phyloP scores from a whole-genome alignment of 2,888 invertebrate species.

The Archips xylosteana region DNA sequence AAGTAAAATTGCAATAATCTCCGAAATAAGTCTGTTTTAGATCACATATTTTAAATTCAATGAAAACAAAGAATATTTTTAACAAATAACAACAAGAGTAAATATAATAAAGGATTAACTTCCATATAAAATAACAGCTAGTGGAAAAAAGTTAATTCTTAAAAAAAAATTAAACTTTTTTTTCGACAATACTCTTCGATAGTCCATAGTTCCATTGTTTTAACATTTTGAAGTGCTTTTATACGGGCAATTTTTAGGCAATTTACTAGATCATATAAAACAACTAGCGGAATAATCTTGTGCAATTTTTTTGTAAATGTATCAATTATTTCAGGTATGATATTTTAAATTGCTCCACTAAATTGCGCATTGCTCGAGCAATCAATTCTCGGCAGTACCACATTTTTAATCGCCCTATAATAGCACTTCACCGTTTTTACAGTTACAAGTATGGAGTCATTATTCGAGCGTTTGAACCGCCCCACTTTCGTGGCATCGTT shows the following conservation, averaged over 20 bases:
- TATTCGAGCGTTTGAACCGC: no score
- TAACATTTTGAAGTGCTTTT: background rate
- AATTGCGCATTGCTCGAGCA: background rate
- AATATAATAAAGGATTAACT: background rate
- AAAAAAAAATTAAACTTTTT: background rate
- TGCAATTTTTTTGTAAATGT: background rate
- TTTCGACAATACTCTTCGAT: background rate
- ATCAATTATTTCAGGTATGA: background rate
- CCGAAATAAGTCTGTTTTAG: background rate
- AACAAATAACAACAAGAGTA: constrained; percentile 6
- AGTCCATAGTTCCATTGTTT: background rate
- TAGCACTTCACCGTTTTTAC: background rate
- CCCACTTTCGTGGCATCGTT: no score
- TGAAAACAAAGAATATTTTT: background rate
- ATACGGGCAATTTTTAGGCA: background rate
- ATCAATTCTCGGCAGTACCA: background rate
- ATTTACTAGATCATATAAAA: background rate
- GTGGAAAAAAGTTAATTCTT: background rate
- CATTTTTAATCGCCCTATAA: background rate
- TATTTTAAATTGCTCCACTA: background rate
- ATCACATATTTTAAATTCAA: background rate
- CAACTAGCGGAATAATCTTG: background rate
- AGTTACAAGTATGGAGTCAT: background rate
- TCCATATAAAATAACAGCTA: background rate
- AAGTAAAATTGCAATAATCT: background rate